A percentile compares a stretch with the other conserved stretches of the same genome.
Conservation (phyloP, 2,113 vertebrate genomes). For the Tragelaphus imberbis region DNA sequence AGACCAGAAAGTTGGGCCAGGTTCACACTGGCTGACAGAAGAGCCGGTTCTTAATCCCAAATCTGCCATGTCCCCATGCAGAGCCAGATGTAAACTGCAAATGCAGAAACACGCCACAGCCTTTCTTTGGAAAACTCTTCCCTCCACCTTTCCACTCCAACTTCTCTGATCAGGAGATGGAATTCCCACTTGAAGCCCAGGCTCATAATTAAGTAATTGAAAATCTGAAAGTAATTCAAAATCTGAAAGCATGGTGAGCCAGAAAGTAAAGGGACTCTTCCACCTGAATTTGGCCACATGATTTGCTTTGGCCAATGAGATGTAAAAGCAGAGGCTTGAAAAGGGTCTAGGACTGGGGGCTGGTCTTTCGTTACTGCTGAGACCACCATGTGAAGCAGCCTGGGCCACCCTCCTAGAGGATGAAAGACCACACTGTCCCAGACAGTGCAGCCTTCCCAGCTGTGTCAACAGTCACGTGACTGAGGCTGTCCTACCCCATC, state of each 20-base stretch:
- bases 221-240: neutral
- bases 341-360: neutral
- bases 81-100: neutral
- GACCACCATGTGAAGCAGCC: neutral
- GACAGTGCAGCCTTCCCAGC: neutral
- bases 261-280: neutral
- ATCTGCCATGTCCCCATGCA: neutral
- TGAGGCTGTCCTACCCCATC: neutral
- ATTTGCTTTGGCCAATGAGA: neutral
- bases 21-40: accelerated
- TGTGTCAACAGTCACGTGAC: neutral
- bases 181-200: neutral
- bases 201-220: neutral
- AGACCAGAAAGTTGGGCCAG: neutral
- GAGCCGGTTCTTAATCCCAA: neutral
- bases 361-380: neutral
- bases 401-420: neutral
- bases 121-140: neutral
- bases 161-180: neutral
- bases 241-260: neutral
- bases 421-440: neutral
- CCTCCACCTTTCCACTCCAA: neutral
- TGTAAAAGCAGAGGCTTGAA: neutral
- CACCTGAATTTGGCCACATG: neutral
- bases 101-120: neutral